Evolutionary conservation across 2,888 invertebrate species (phyloP), one percentile per base, ranked within the genome.

Genomic region (Chrysina gloriosa): DNA sequence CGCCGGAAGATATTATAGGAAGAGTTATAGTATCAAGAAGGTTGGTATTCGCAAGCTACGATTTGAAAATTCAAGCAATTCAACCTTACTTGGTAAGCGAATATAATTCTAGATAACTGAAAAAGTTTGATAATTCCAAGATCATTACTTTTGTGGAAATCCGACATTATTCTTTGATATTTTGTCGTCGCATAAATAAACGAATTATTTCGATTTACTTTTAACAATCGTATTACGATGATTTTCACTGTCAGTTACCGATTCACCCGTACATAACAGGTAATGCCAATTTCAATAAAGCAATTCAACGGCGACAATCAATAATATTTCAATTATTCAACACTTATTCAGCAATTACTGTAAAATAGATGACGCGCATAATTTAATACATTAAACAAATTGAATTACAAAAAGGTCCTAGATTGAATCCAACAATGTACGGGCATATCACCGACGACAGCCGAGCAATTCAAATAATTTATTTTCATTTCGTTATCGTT

Each of bases 301-400:
- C 45, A 45, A 19, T 45, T 7, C 16, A 19, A 31, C 7, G 31
- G 7, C 9, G 4, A 19, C 9, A 42, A 61, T 27, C 42, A 27
- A 61, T 61, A 61, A 45, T 42, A 61, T 61, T 25, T 61, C 42
- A 61, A 42, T 61, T 61, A 61, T 61, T 61, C 42, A 61, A 42
- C 42, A 27, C 58, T 61, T 61, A 61, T 42, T 42, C 27, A 42
- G 42, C 16, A 42, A 52, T 31, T 52, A 52, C 52, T 34, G 31
- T 52, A 52, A 52, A 52, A 52, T 52, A 16, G 31, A 52, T n/a
- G 29, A 52, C 19, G 31, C 52, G 16, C 9, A 52, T 19, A 52
- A 52, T 52, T 52, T 52, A 52, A 16, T 52, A 29, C 31, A 45
- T 31, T 52, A 19, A 52, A 25, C 19, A 52, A 52, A 52, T 52